These are phyloP conservation scores for Pimephales promelas DNA, from an alignment of 2,113 vertebrate genomes.

Conservation along the genomic window DNA sequence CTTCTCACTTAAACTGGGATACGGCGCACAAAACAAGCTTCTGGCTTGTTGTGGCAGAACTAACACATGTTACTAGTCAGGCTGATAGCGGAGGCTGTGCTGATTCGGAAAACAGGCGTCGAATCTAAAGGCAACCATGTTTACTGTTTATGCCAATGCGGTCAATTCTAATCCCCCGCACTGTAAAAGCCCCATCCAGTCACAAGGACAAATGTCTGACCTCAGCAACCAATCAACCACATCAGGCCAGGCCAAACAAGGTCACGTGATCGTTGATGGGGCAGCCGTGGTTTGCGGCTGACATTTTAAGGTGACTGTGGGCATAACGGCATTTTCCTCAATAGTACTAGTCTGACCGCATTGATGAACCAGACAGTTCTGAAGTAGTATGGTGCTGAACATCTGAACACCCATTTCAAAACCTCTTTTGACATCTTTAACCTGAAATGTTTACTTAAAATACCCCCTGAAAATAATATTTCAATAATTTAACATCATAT, in stretches of 20 bases:
- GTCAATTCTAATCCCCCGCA: background rate
- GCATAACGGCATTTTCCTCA: slow-evolving; percentile 7
- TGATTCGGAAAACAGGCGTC: slow-evolving; percentile 31
- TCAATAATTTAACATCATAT: background rate
- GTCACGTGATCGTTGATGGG: slow-evolving; percentile 31
- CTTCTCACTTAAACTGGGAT: background rate
- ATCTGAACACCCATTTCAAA: background rate
- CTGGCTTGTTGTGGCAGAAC: slow-evolving; percentile 8
- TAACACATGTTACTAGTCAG: slow-evolving; percentile 1
- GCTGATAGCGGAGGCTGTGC: slow-evolving; percentile 16
- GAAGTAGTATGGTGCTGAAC: background rate
- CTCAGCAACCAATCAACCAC: slow-evolving; percentile 31
- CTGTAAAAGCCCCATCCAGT: slow-evolving; percentile 37
- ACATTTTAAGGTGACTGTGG: slow-evolving; percentile 38
- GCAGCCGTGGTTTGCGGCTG: slow-evolving; percentile 35
- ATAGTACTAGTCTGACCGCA: slow-evolving; percentile 29
- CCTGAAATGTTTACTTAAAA: background rate
- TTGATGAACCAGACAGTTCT: slow-evolving; percentile 27
- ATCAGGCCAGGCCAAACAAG: slow-evolving; percentile 33
- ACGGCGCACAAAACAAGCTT: background rate
- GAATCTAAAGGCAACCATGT: background rate
- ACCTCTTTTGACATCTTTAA: background rate
- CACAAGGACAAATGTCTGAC: slow-evolving; percentile 48
- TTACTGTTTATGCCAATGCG: slow-evolving; percentile 43
- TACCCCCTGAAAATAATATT: background rate